Conservation (phyloP, 92 coral and sea anemone genomes). For the Zoanthus gigantus region DNA sequence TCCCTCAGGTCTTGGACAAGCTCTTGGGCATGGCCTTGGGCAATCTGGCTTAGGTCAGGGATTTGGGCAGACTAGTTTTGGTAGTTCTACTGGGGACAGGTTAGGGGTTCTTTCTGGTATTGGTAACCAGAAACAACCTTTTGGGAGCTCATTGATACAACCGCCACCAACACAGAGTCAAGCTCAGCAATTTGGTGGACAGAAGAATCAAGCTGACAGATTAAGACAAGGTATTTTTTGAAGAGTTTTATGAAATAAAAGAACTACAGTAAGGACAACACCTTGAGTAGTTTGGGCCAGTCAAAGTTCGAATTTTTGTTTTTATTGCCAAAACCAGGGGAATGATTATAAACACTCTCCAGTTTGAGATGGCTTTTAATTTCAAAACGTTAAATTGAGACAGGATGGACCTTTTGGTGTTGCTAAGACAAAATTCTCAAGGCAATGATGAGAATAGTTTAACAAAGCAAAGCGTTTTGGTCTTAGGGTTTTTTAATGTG, state of each 20-base stretch:
- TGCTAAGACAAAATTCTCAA: no score
- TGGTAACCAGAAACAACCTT: constrained; percentile 76
- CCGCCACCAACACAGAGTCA: constrained; percentile 69
- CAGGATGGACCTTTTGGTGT: no score
- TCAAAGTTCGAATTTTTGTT: no score
- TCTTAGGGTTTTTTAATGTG: no score
- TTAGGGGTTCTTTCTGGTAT: constrained; percentile 76
- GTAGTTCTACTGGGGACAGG: constrained; percentile 75
- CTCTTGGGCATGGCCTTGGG: constrained; percentile 36
- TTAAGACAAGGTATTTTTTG: constrained; percentile 78
- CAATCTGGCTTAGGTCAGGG: constrained; percentile 38
- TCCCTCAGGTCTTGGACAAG: constrained; percentile 52
- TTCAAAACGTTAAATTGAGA: no score
- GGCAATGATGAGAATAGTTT: no score
- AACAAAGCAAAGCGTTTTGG: no score
- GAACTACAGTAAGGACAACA: background rate
- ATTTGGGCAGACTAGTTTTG: constrained; percentile 34
- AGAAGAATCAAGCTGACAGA: constrained; percentile 80
- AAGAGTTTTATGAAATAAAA: background rate
- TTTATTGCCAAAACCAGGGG: no score
- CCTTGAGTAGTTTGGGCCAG: no score
- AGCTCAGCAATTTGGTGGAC: constrained; percentile 70
- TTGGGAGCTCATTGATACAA: constrained; percentile 73
- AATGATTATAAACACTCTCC: no score
- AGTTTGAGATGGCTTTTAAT: no score